A percentile compares a stretch with the other conserved stretches of the same genome.
Evolutionary conservation across 2,888 invertebrate genomes (phyloP).

Genomic region (Tachina lurida): DNA sequence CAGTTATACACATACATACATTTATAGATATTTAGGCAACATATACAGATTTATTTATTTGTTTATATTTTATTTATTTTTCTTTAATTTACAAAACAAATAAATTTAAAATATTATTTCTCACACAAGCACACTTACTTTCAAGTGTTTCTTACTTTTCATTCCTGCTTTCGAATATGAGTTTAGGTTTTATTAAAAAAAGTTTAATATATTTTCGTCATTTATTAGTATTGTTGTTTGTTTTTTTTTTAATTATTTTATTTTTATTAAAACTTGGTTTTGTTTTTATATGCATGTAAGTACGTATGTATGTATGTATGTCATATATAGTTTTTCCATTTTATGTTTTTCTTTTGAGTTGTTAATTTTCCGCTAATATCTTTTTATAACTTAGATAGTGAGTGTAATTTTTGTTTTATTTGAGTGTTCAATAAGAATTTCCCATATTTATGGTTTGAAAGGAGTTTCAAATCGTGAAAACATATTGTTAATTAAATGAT

Average conservation of each 20-base stretch:
- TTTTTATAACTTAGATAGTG: conserved; percentile 36
- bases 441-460: conserved; percentile 6
- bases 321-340: conserved; percentile 17
- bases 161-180: conserved; percentile 25
- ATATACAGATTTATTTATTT: conserved; percentile 66
- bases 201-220: conserved; percentile 10
- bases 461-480: background rate
- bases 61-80: conserved; percentile 37
- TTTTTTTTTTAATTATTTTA: background rate
- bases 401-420: conserved; percentile 40
- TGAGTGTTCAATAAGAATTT: conserved; percentile 23
- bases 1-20: conserved; percentile 65
- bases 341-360: conserved; percentile 40
- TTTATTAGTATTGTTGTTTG: conserved; percentile 19
- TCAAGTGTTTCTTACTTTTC: background rate
- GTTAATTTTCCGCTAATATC: conserved; percentile 47
- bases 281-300: background rate
- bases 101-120: conserved; percentile 52
- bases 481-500: background rate
- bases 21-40: conserved; percentile 65
- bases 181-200: conserved; percentile 39
- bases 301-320: conserved; percentile 25
- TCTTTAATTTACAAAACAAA: conserved; percentile 56
- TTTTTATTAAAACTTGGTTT: conserved; percentile 36
- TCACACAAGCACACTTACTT: conserved; percentile 8